Evolutionary conservation across 2,888 invertebrate genomes (phyloP).

Genomic region (Drosophila paramelanica): DNA sequence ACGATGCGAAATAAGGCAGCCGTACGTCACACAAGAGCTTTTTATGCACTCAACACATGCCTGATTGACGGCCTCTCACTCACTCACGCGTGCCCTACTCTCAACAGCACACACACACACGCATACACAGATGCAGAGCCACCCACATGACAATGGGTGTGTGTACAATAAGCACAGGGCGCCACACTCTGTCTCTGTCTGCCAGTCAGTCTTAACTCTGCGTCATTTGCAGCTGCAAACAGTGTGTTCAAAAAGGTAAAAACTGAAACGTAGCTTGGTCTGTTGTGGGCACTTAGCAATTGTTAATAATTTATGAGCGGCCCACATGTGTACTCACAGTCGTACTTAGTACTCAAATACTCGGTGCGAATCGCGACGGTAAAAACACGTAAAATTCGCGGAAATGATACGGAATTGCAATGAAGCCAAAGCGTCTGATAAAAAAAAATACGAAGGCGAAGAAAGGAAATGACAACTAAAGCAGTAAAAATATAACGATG

Average conservation of each 20-base stretch:
- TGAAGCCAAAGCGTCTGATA: constrained; percentile 53
- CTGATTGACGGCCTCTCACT: constrained; percentile 33
- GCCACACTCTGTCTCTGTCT: constrained; percentile 40
- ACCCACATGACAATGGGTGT: constrained; percentile 28
- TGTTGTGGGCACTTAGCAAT: constrained; percentile 30
- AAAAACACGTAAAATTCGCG: constrained; percentile 64
- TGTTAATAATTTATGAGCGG: constrained; percentile 35
- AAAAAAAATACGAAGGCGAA: constrained; percentile 11
- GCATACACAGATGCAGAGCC: constrained; percentile 1
- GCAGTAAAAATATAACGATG: constrained; percentile 25
- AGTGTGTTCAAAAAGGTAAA: constrained; percentile 1
- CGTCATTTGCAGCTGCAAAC: constrained; percentile 33
- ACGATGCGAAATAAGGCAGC: constrained; percentile 33
- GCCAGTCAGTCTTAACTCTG: constrained; percentile 14
- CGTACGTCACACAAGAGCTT: constrained; percentile 53
- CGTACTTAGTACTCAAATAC: constrained; percentile 14
- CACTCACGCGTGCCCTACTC: constrained; percentile 45
- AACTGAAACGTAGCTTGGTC: constrained; percentile 21
- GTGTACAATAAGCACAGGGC: constrained; percentile 45
- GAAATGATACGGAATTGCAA: constrained; percentile 74
- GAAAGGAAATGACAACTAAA: constrained; percentile 34
- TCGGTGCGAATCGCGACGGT: constrained; percentile 17
- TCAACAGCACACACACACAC: constrained; percentile 10
- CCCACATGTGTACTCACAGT: constrained; percentile 11
- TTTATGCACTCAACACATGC: constrained; percentile 31